Conservation (phyloP, 2,888 invertebrate species). For the Agriopis leucophaearia region DNA sequence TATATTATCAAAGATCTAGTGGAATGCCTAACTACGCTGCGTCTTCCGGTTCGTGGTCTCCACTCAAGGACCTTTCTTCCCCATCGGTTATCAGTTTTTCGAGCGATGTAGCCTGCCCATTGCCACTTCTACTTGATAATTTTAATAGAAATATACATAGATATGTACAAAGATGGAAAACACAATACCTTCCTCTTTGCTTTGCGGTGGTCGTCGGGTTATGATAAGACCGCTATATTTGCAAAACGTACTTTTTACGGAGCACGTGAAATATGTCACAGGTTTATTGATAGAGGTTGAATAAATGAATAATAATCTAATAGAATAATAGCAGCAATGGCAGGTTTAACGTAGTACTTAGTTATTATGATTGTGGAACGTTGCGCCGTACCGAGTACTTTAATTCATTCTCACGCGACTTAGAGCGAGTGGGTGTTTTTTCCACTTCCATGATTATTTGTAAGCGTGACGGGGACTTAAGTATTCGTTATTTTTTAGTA, state of each 20-base stretch:
- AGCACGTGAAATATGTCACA: not conserved
- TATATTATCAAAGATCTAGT: too few relatives aligned
- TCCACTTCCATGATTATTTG: constrained; percentile 29
- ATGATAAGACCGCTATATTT: not conserved
- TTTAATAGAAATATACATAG: too few relatives aligned
- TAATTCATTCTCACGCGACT: constrained; percentile 30
- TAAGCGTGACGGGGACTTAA: constrained; percentile 27
- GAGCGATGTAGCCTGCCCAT: too few relatives aligned
- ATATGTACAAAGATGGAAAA: too few relatives aligned
- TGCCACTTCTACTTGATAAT: too few relatives aligned
- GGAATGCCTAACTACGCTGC: too few relatives aligned
- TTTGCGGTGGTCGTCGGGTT: too few relatives aligned
- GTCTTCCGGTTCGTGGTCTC: too few relatives aligned
- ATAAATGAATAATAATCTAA: constrained; percentile 70
- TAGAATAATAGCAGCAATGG: constrained; percentile 32
- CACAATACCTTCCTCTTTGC: too few relatives aligned
- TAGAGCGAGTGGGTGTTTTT: constrained; percentile 24
- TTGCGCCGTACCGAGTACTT: constrained; percentile 20
- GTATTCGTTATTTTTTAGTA: constrained; percentile 10
- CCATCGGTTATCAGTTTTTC: too few relatives aligned
- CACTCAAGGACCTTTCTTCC: too few relatives aligned
- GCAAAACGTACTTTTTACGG: not conserved
- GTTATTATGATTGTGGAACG: constrained; percentile 18
- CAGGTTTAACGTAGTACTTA: constrained; percentile 15
- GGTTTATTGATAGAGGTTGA: constrained; percentile 59